Conservation (phyloP, 1,140 invertebrate species). For the Drosophila gunungcola region DNA sequence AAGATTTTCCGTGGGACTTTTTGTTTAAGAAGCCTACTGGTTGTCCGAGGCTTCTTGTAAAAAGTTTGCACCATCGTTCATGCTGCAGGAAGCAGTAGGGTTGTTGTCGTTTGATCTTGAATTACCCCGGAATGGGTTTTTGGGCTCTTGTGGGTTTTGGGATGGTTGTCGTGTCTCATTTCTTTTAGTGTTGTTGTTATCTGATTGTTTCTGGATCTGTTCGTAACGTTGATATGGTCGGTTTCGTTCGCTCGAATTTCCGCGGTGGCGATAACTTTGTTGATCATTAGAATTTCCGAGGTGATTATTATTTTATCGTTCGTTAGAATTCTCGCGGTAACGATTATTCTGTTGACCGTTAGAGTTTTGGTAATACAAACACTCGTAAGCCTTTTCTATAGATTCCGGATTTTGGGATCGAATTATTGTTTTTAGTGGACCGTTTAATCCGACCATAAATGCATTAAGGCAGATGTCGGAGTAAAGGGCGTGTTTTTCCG, state of each 20-base stretch:
- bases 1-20: conserved; percentile 1
- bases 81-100: conserved; percentile 9
- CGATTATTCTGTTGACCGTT: background rate
- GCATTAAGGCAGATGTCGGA: conserved; percentile 8
- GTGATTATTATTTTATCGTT: background rate
- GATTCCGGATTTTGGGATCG: background rate
- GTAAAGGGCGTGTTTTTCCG: background rate
- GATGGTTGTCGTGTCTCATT: background rate
- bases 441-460: conserved; percentile 6
- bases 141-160: background rate
- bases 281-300: conserved; percentile 4
- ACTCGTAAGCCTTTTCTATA: background rate
- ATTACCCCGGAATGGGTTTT: conserved; percentile 2
- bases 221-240: conserved; percentile 9
- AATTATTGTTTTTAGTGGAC: conserved; percentile 4
- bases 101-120: conserved; percentile 1
- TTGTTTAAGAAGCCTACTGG: conserved; percentile 4
- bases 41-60: conserved; percentile 1
- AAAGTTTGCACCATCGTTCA: conserved; percentile 11
- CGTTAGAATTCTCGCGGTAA: background rate
- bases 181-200: background rate
- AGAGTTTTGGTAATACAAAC: background rate
- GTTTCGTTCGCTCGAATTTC: background rate
- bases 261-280: conserved; percentile 7
- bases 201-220: conserved; percentile 11